Evolutionary conservation across 1,140 invertebrate species (phyloP).

Genomic region (Riptortus pedestris): DNA sequence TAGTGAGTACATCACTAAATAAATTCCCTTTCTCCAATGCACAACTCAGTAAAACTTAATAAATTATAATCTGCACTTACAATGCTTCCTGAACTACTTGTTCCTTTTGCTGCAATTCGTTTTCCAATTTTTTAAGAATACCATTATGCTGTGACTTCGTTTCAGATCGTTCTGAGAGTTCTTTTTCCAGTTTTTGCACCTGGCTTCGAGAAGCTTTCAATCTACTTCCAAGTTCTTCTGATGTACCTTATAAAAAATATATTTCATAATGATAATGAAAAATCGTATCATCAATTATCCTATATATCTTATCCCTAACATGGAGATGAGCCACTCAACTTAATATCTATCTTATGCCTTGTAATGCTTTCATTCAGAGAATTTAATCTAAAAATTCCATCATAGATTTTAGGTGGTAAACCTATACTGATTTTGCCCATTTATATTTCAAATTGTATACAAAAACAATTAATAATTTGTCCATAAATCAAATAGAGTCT

Average conservation of each 20-base stretch:
- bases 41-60: no score
- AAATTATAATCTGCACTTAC: no score
- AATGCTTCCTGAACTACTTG: neutral
- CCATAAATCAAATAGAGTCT: no score
- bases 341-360: neutral
- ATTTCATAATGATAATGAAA: neutral
- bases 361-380: neutral
- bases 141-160: constrained; percentile 22
- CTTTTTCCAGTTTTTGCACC: constrained; percentile 15
- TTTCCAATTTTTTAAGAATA: constrained; percentile 24
- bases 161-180: constrained; percentile 7
- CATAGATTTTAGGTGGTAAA: no score
- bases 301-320: neutral
- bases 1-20: no score
- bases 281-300: neutral
- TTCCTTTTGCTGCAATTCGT: neutral
- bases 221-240: constrained; percentile 19
- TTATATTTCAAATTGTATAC: no score
- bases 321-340: neutral
- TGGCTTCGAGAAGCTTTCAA: constrained; percentile 24
- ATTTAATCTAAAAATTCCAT: no score
- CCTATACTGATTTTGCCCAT: no score
- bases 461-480: no score
- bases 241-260: constrained; percentile 15
- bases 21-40: no score